Conservation (phyloP, 1,140 invertebrate species). For the Mizuhopecten yessoensis region DNA sequence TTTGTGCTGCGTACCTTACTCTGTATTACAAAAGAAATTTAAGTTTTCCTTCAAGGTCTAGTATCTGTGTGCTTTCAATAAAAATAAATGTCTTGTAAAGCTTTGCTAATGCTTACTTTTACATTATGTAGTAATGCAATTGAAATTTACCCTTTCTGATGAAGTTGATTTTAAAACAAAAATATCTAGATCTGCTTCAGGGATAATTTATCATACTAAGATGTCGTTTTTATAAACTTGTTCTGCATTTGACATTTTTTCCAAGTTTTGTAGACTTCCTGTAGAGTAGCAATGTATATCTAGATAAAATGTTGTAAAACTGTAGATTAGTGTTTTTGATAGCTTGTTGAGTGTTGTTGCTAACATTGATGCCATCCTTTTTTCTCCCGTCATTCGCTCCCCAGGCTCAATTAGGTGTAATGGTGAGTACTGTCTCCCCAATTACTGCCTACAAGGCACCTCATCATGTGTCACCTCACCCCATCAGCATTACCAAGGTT, state of each 20-base stretch:
- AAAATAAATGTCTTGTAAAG: background rate
- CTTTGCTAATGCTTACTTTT: background rate
- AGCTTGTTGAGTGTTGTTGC: slow-evolving; percentile 42
- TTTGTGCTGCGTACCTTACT: background rate
- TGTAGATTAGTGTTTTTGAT: background rate
- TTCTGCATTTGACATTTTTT: background rate
- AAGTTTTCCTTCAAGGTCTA: background rate
- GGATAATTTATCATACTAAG: background rate
- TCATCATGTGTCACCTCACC: background rate
- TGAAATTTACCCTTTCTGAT: background rate
- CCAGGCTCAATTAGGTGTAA: slow-evolving; percentile 74
- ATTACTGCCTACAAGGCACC: background rate
- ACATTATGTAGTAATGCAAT: background rate
- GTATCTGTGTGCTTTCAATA: background rate
- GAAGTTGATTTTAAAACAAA: background rate
- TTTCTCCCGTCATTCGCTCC: slow-evolving; percentile 47
- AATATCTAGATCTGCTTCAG: background rate
- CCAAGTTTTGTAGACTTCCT: background rate
- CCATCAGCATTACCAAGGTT: background rate
- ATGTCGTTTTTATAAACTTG: background rate
- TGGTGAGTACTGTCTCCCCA: slow-evolving; percentile 70
- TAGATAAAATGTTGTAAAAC: background rate
- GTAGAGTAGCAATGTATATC: background rate
- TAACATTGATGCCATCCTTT: slow-evolving; percentile 34
- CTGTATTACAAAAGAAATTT: too few species aligned